A percentile compares a stretch with the other conserved stretches of the same genome.
These are phyloP conservation scores for Odontamblyopus rebecca DNA, from an alignment of 2,797 vertebrate species.

Conservation along the genomic window DNA sequence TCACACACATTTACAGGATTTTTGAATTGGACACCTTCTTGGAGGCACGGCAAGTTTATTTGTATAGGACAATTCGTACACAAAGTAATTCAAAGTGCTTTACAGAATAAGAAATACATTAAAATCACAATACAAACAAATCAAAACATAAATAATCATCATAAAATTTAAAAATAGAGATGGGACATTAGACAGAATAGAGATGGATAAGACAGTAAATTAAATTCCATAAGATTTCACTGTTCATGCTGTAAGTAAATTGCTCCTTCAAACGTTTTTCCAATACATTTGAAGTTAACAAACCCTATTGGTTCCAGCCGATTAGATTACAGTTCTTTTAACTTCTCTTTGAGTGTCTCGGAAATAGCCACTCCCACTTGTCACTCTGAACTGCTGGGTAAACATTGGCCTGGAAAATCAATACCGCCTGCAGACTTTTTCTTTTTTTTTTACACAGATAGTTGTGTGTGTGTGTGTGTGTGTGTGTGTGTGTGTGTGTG, in stretches of 20 bases:
- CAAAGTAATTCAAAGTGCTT: too few species aligned
- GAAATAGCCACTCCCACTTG: constrained; percentile 31
- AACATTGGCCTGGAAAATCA: constrained; percentile 59
- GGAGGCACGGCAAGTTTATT: too few species aligned
- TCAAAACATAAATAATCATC: too few species aligned
- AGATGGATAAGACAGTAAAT: too few species aligned
- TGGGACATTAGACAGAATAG: too few species aligned
- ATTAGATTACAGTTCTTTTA: constrained; percentile 10
- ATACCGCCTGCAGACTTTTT: constrained; percentile 50
- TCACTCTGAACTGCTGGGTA: constrained; percentile 61
- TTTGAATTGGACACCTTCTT: too few species aligned
- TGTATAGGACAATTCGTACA: too few species aligned
- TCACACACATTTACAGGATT: background rate
- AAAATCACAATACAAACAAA: too few species aligned
- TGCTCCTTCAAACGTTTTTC: background rate
- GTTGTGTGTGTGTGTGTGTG: constrained; percentile 3
- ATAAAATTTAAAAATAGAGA: too few species aligned
- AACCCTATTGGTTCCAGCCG: background rate
- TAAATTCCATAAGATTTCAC: background rate
- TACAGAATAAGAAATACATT: too few species aligned
- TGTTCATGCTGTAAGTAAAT: too few species aligned
- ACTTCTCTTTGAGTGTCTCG: constrained; percentile 1
- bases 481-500: constrained; percentile 10
- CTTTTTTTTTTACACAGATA: constrained; percentile 6
- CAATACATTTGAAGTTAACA: constrained; percentile 4